Conservation (phyloP, 2,797 vertebrate genomes). For the Linurgus olivaceus region DNA sequence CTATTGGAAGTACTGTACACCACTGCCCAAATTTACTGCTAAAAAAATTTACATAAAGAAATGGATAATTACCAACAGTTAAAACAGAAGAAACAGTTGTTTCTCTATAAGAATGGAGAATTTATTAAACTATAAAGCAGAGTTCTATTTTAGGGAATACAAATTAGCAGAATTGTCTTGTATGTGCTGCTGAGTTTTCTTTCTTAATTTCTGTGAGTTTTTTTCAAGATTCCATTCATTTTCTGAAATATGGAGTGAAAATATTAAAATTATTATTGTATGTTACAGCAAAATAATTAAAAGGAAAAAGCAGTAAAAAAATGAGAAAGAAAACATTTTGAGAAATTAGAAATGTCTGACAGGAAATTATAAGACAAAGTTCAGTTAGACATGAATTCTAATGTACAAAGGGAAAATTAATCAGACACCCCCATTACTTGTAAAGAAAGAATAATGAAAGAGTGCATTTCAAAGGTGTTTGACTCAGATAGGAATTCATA, state of each 20-base stretch:
- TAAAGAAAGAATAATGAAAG: not conserved
- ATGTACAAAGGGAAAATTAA: not conserved
- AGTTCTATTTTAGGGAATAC: not conserved
- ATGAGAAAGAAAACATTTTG: not conserved
- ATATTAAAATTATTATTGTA: not conserved
- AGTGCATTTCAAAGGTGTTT: not conserved
- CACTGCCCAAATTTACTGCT: not conserved
- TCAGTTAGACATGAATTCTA: not conserved
- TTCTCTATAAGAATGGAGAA: not conserved
- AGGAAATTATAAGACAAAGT: not conserved
- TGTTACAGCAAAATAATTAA: not conserved
- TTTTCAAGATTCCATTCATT: not conserved
- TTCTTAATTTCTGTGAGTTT: not conserved
- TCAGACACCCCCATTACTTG: not conserved
- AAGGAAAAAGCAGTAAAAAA: not conserved
- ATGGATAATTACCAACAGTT: not conserved
- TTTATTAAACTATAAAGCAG: not conserved
- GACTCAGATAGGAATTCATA: not conserved
- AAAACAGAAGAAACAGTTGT: not conserved
- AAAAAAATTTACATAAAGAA: not conserved
- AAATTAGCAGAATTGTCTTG: not conserved
- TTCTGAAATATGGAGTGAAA: not conserved
- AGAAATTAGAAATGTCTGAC: not conserved
- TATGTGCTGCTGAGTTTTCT: not conserved
- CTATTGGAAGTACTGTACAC: fast-evolving